Conservation (phyloP, 2,888 invertebrate genomes). For the Pseudococcus longispinus region DNA sequence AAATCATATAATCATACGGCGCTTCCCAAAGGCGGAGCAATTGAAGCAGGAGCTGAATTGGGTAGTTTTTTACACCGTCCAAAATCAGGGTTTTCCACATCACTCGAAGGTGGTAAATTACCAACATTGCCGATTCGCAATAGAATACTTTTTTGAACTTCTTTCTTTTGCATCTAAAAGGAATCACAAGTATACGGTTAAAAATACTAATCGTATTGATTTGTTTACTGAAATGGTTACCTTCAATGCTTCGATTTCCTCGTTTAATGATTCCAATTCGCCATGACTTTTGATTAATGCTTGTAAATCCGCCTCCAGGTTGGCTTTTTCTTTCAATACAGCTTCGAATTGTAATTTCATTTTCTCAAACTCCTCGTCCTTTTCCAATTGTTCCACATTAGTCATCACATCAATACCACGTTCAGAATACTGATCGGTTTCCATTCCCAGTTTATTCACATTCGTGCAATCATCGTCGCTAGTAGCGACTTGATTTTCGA, state of each 20-base stretch:
- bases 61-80: conserved; percentile 64
- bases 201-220: not conserved
- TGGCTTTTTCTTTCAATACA: conserved; percentile 71
- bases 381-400: not conserved
- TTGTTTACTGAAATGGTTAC: conserved; percentile 63
- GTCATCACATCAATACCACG: not conserved
- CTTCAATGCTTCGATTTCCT: conserved; percentile 75
- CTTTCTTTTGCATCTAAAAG: conserved; percentile 68
- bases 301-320: conserved; percentile 69
- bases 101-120: conserved; percentile 47
- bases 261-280: conserved; percentile 73
- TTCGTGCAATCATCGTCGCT: not conserved
- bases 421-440: not conserved
- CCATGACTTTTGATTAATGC: conserved; percentile 72
- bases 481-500: conserved; percentile 24
- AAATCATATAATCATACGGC: conserved; percentile 50
- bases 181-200: not conserved
- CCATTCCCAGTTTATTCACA: not conserved
- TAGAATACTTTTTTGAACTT: conserved; percentile 72
- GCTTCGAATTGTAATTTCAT: conserved; percentile 71
- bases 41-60: conserved; percentile 82
- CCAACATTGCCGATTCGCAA: conserved; percentile 63
- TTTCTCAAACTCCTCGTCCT: conserved; percentile 68
- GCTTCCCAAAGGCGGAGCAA: conserved; percentile 64
- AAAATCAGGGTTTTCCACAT: conserved; percentile 49